phyloP scores from a whole-genome alignment of 2,797 vertebrate species.

The Acropternis orthonyx region DNA sequence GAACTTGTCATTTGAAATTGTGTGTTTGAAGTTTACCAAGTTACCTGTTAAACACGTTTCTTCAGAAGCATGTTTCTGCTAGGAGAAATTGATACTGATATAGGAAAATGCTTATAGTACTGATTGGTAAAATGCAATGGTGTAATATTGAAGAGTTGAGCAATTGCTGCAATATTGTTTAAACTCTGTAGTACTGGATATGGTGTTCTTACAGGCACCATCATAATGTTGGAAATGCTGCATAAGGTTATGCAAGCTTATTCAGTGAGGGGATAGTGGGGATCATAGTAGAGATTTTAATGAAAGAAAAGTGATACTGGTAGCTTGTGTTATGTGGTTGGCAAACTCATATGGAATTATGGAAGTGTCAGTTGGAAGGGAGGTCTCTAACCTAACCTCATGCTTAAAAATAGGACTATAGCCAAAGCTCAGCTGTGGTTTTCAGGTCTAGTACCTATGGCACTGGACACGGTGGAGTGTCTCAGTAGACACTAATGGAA shows the following conservation, averaged over 20 bases:
- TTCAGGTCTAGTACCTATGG: neutral
- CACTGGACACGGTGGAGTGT: neutral
- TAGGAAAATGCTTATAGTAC: neutral
- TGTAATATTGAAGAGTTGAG: neutral
- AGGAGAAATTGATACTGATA: neutral
- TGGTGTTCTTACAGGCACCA: neutral
- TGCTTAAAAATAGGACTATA: neutral
- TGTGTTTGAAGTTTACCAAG: neutral
- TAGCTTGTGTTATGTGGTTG: neutral
- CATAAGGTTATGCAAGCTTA: neutral
- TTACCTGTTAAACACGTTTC: neutral
- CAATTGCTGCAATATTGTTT: neutral
- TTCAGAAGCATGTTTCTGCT: neutral
- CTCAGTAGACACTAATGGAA: no score
- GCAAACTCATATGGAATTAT: neutral
- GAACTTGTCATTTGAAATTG: neutral
- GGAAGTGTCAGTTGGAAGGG: neutral
- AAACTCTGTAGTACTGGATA: neutral
- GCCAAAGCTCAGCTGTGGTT: neutral
- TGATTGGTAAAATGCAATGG: neutral
- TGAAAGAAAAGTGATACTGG: neutral
- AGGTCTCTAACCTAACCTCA: neutral
- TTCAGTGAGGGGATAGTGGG: neutral
- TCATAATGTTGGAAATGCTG: neutral
- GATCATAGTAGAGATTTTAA: neutral